Evolutionary conservation across 2,797 vertebrate genomes (phyloP).

Genomic region (Silurus aristotelis): DNA sequence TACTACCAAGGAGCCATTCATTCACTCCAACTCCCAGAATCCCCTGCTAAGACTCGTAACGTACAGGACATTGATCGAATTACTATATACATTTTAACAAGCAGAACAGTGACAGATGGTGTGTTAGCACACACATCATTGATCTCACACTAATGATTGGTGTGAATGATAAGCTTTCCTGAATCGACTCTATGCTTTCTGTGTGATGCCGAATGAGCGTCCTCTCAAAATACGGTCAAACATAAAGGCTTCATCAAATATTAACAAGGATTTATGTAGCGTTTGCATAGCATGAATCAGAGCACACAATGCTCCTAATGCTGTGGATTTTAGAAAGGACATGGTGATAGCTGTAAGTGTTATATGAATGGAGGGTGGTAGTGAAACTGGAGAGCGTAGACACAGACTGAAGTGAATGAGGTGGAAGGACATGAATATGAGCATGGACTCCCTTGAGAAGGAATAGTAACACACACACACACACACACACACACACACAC

Average conservation of each 20-base stretch:
- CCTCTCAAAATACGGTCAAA: slow-evolving; percentile 2
- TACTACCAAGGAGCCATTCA: slow-evolving; percentile 47
- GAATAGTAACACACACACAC: slow-evolving; percentile 12
- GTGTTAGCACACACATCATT: slow-evolving; percentile 36
- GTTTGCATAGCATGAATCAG: slow-evolving; percentile 3
- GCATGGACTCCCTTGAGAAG: slow-evolving; percentile 27
- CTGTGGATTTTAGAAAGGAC: neutral
- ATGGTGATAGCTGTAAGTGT: slow-evolving; percentile 29
- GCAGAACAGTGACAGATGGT: slow-evolving; percentile 13
- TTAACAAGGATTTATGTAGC: slow-evolving; percentile 28
- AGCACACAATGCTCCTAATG: slow-evolving; percentile 9
- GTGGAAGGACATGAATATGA: slow-evolving; percentile 47
- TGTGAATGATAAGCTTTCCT: slow-evolving; percentile 39
- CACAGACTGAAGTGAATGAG: slow-evolving; percentile 34
- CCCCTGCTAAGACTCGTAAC: slow-evolving; percentile 34
- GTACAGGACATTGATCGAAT: slow-evolving; percentile 27
- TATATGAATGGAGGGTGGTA: slow-evolving; percentile 30
- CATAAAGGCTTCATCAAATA: slow-evolving; percentile 26
- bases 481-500: slow-evolving; percentile 9
- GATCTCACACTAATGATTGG: slow-evolving; percentile 48
- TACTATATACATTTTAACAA: slow-evolving; percentile 30
- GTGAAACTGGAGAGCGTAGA: slow-evolving; percentile 30
- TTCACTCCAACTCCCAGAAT: slow-evolving; percentile 57
- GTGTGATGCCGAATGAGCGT: slow-evolving; percentile 10
- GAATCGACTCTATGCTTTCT: slow-evolving; percentile 10